Conservation (phyloP, 2,888 invertebrate genomes). For the Scelioninae gen. 1 region DNA sequence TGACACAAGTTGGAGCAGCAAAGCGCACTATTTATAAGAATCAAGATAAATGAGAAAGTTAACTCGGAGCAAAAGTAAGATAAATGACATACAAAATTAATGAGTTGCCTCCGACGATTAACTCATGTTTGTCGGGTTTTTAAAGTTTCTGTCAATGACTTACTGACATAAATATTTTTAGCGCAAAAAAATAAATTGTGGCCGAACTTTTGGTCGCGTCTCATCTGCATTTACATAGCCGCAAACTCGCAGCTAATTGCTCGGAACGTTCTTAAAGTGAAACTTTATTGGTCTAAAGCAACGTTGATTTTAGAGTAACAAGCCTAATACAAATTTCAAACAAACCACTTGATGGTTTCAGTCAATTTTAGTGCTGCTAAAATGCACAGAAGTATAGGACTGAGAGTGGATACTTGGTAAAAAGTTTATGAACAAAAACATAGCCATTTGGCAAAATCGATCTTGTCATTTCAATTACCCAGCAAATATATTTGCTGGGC, state of each 20-base stretch:
- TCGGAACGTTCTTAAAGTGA: too few relatives aligned
- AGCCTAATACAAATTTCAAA: too few relatives aligned
- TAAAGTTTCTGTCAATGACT: conserved; percentile 8
- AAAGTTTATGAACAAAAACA: too few relatives aligned
- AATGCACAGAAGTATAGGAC: too few relatives aligned
- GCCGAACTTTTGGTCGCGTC: neutral
- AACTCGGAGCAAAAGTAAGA: conserved; percentile 42
- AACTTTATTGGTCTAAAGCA: too few relatives aligned
- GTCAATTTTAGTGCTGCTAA: too few relatives aligned
- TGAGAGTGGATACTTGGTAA: too few relatives aligned
- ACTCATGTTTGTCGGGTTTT: conserved; percentile 23
- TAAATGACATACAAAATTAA: conserved; percentile 54
- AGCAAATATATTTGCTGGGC: neutral
- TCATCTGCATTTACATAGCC: neutral
- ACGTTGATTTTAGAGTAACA: too few relatives aligned
- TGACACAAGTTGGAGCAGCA: conserved; percentile 8
- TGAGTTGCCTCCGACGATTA: conserved; percentile 47
- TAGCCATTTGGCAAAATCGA: neutral
- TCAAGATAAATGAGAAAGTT: conserved; percentile 53
- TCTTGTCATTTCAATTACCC: conserved; percentile 8
- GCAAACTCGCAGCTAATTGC: too few relatives aligned
- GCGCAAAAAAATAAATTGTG: conserved; percentile 9
- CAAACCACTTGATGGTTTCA: too few relatives aligned
- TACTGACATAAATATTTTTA: conserved; percentile 47
- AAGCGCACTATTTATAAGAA: conserved; percentile 49